A percentile compares a stretch with the other conserved stretches of the same genome.
phyloP scores from a whole-genome alignment of 2,797 vertebrate species.

The Malacoctenus gilli region DNA sequence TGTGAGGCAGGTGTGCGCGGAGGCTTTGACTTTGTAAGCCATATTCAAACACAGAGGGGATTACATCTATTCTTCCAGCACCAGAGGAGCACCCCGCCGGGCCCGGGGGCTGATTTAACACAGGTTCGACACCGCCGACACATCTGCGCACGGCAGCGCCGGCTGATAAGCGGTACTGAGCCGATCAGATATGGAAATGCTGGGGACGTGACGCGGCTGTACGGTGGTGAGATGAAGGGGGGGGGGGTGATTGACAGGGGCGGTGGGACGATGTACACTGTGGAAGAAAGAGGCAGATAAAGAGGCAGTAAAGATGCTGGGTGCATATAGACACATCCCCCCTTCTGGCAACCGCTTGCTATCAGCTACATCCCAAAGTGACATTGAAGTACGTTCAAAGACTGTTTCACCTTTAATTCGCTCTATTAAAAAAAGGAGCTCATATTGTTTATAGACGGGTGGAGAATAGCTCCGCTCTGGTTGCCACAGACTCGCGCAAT shows the following conservation, averaged over 20 bases:
- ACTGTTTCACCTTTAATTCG: not conserved
- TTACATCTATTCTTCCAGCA: slow-evolving; percentile 66
- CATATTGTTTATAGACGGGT: not conserved
- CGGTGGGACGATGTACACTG: not conserved
- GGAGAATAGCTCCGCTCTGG: not conserved
- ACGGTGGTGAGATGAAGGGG: slow-evolving; percentile 8
- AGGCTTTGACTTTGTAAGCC: slow-evolving; percentile 65
- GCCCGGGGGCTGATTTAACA: slow-evolving; percentile 42
- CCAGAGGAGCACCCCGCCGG: slow-evolving; percentile 51
- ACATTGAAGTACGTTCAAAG: not conserved
- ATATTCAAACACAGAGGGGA: slow-evolving; percentile 69
- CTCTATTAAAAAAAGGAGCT: not conserved
- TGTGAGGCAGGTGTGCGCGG: slow-evolving; percentile 50
- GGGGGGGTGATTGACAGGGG: slow-evolving; percentile 32
- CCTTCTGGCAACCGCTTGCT: not conserved
- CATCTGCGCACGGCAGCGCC: slow-evolving; percentile 42
- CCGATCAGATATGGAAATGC: slow-evolving; percentile 62
- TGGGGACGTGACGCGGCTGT: slow-evolving; percentile 12
- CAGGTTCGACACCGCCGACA: slow-evolving; percentile 41
- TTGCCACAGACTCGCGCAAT: not conserved
- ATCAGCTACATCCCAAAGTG: not conserved
- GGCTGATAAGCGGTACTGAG: slow-evolving; percentile 57
- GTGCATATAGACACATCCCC: not conserved
- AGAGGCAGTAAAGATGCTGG: not conserved
- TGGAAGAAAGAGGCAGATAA: slow-evolving; percentile 21